These are phyloP conservation scores for Zele albiditarsus DNA, from an alignment of 2,888 invertebrate genomes.

Conservation along the genomic window DNA sequence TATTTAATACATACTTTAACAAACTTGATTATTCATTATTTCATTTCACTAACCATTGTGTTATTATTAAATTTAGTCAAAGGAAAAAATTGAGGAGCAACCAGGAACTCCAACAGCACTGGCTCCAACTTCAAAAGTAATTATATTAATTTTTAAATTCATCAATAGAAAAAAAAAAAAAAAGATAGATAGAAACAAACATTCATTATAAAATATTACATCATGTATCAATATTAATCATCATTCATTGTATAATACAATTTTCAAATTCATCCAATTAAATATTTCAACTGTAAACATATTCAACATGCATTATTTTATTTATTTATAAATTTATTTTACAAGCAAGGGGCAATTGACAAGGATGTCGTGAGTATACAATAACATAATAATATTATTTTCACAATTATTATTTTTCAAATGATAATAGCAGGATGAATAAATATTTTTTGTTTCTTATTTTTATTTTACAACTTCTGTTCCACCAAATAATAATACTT, in stretches of 20 bases:
- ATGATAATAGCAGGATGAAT: neutral
- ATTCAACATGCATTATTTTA: neutral
- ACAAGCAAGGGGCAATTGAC: constrained; percentile 57
- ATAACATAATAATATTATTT: too few species aligned
- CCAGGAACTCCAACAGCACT: constrained; percentile 64
- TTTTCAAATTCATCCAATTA: too few species aligned
- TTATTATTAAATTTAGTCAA: constrained; percentile 57
- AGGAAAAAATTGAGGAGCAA: constrained; percentile 64
- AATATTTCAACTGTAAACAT: too few species aligned
- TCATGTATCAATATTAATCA: too few species aligned
- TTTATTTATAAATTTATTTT: constrained; percentile 38
- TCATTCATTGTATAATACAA: too few species aligned
- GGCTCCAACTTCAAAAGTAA: constrained; percentile 66
- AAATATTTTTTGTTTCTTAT: neutral
- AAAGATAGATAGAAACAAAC: too few species aligned
- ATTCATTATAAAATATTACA: too few species aligned
- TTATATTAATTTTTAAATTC: constrained; percentile 30
- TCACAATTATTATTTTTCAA: too few species aligned
- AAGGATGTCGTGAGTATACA: constrained; percentile 63
- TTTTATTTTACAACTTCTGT: neutral
- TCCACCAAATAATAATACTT: neutral
- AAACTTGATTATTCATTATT: constrained; percentile 41
- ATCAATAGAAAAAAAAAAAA: neutral
- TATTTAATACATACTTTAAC: constrained; percentile 25
- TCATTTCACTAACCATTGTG: constrained; percentile 12